Base-by-base conservation (phyloP, 2,888 invertebrate species). In the Dermolepida albohirtum region DNA sequence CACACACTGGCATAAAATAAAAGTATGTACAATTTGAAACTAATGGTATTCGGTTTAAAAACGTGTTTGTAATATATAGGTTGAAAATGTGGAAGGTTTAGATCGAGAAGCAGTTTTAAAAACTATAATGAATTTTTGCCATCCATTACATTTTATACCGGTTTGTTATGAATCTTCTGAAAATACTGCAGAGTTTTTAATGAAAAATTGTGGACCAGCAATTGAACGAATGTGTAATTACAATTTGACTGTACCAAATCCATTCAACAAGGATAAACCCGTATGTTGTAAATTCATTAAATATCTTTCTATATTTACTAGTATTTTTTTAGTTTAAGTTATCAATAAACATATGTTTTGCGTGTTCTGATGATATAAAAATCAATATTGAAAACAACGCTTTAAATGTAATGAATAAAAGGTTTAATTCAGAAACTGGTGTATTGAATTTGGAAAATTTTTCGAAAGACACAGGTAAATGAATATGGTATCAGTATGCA, bases 111-210 rank as follows among this genome's bases (percentile, higher is more conserved):
- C 70, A 5, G 77, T 86, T 12, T 73, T 87, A 22, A 82, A 81
- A 74, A 79, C 82, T 6, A 81, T 87, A 66, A 73, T 86, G 50
- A 80, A 80, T 29, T 79, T 84, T 12, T 81, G 85, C 1, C 80
- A 84, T 64, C 86, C 86, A 0, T 76, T 82, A 1, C 86, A 86
- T 73, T 78, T 87, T 22, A 84, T 86, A 65, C 87, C 87, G 4
- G 84, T 86, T 0, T 77, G 75, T n/a, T 85, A 83, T 73, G 83
- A 82, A 71, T 69, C 74, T 5, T 73, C 70, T 47, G 72, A 73
- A 5, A 81, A 80, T 2, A 81, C 81, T 52, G 78, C 82, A 0
- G 80, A 77, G 64, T 87, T 87, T 71, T 74, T 87, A 43, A 84
- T 84, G 6, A 78, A 82, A 67, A 86, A 86, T 74, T 86, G 86